Evolutionary conservation across 30 jellyfish, hydroid and myxozoan genomes (phyloP).

Genomic region (Aurelia aurita): DNA sequence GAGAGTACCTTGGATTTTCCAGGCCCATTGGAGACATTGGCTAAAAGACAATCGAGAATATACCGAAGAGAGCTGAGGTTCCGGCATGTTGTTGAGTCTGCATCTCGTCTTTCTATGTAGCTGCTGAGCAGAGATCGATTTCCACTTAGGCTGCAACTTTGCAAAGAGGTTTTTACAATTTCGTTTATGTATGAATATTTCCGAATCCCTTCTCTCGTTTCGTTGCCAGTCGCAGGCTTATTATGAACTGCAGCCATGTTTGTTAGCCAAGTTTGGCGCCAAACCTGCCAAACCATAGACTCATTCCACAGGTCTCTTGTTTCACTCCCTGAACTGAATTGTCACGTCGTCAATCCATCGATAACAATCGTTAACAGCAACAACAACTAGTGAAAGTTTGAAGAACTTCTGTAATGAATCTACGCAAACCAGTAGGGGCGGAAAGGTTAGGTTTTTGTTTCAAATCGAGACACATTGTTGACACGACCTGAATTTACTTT

Average conservation of each 20-base stretch:
- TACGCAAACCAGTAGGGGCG: too few species aligned
- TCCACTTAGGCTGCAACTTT: not conserved
- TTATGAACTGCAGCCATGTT: not conserved
- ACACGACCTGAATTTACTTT: too few species aligned
- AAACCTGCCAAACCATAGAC: not conserved
- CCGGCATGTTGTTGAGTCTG: slow-evolving; percentile 14
- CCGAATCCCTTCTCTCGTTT: slow-evolving; percentile 6
- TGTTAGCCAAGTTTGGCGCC: slow-evolving; percentile 8
- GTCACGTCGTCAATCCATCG: too few species aligned
- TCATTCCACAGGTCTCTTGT: not conserved
- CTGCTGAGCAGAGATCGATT: slow-evolving; percentile 34
- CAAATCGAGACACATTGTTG: too few species aligned
- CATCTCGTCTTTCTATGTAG: not conserved
- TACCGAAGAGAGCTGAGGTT: slow-evolving; percentile 50
- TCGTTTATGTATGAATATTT: not conserved
- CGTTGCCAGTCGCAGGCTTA: slow-evolving; percentile 1
- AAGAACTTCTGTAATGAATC: too few species aligned
- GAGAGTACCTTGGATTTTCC: slow-evolving; percentile 33
- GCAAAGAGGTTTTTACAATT: slow-evolving; percentile 14
- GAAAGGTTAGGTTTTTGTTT: too few species aligned
- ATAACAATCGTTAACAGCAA: too few species aligned
- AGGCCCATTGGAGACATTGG: slow-evolving; percentile 19
- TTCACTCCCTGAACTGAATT: too few species aligned
- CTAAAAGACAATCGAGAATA: slow-evolving; percentile 39
- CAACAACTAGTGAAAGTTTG: too few species aligned